These are phyloP conservation scores for Euborellia annulipes DNA, from an alignment of 1,140 invertebrate species.

Conservation along the genomic window DNA sequence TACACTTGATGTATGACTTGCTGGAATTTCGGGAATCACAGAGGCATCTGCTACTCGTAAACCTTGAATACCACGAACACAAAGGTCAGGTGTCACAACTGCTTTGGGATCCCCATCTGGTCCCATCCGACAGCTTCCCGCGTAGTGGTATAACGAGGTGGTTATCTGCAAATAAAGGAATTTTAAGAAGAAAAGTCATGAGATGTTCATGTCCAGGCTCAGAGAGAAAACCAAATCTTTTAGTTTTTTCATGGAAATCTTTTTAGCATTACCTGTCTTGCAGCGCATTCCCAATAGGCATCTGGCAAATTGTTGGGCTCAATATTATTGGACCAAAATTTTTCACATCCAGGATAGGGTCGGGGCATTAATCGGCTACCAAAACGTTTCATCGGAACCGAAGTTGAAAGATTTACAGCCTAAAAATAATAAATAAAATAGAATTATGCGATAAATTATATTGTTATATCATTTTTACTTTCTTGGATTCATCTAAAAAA, in stretches of 20 bases:
- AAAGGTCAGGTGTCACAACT: conserved; percentile 30
- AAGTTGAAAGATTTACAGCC: conserved; percentile 12
- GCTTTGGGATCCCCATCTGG: conserved; percentile 24
- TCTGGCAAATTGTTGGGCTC: too few species aligned
- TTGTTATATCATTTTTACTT: too few species aligned
- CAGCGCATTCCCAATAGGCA: too few species aligned
- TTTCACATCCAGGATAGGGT: background rate
- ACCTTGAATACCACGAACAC: conserved; percentile 9
- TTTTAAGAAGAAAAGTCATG: too few species aligned
- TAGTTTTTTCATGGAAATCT: too few species aligned
- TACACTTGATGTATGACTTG: background rate
- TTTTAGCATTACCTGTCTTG: too few species aligned
- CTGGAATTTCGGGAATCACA: conserved; percentile 8
- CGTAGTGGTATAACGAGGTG: conserved; percentile 58
- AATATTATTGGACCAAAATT: background rate
- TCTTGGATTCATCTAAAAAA: too few species aligned
- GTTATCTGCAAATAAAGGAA: conserved; percentile 34
- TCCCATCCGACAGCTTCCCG: conserved; percentile 47
- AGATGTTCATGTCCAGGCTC: too few species aligned
- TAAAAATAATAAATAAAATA: too few species aligned
- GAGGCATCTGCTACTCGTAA: conserved; percentile 16
- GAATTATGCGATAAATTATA: too few species aligned
- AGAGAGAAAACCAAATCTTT: too few species aligned
- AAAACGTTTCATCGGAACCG: conserved; percentile 19
- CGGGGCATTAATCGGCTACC: background rate